Evolutionary conservation across 2,113 vertebrate genomes (phyloP).

Genomic region (Calonectris borealis): DNA sequence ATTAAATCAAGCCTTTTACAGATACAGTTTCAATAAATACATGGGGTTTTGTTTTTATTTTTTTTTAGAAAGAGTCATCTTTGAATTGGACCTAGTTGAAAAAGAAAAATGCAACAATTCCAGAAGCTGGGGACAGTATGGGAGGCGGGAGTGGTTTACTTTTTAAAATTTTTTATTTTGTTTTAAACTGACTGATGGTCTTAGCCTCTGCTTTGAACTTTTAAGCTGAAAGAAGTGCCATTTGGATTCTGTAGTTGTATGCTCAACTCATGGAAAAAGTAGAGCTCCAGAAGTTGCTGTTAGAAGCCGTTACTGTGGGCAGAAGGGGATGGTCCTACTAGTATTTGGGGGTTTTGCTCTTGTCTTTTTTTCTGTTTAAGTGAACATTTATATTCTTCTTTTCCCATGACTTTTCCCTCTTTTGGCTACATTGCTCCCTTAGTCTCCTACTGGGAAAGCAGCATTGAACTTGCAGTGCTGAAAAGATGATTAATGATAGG

Average conservation of each 20-base stretch:
- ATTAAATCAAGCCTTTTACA: slow-evolving; percentile 54
- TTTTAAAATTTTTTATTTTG: not conserved
- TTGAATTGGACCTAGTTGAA: not conserved
- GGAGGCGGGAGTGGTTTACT: not conserved
- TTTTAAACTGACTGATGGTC: not conserved
- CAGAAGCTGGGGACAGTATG: not conserved
- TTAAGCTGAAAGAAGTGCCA: not conserved
- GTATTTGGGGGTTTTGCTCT: not conserved
- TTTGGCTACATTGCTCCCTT: slow-evolving; percentile 42
- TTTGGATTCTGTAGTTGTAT: not conserved
- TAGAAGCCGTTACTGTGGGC: not conserved
- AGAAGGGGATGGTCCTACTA: not conserved
- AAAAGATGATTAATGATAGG: slow-evolving; percentile 77
- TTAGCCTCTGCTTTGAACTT: not conserved
- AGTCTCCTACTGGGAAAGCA: slow-evolving; percentile 50
- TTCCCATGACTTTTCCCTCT: slow-evolving; percentile 49
- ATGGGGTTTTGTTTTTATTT: not conserved
- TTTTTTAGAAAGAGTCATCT: not conserved
- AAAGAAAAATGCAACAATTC: not conserved
- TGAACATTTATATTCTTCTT: slow-evolving; percentile 35
- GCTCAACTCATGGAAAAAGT: not conserved
- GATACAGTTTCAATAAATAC: slow-evolving; percentile 32
- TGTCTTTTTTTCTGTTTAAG: not conserved
- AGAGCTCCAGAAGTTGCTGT: not conserved
- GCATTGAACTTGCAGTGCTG: slow-evolving; percentile 62